Conservation (phyloP, 2,888 invertebrate genomes). For the Chymomyza caudatula region DNA sequence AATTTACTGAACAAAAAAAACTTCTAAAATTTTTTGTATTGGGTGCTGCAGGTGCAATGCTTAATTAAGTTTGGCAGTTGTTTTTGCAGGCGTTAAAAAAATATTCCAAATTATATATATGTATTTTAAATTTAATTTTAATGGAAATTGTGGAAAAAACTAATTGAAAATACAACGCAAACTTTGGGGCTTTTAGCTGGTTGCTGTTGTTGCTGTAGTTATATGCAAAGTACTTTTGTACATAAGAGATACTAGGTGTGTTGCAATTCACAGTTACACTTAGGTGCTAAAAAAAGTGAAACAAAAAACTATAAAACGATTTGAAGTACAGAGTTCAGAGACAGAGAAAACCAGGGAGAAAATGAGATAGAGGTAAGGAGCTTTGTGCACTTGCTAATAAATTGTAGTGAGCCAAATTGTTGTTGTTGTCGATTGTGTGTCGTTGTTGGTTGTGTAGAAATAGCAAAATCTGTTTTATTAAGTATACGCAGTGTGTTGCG, state of each 20-base stretch:
- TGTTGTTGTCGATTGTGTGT: constrained; percentile 10
- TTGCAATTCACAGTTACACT: constrained; percentile 53
- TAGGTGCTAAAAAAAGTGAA: constrained; percentile 45
- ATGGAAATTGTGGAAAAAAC: neutral
- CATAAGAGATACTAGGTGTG: constrained; percentile 56
- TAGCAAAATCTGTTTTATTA: constrained; percentile 8
- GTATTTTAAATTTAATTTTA: neutral
- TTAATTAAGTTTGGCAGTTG: constrained; percentile 38
- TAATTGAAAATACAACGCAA: constrained; percentile 25
- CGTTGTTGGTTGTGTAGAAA: neutral
- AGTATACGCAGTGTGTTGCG: constrained; percentile 41
- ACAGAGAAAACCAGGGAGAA: neutral
- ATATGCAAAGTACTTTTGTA: constrained; percentile 60
- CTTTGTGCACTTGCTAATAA: constrained; percentile 24
- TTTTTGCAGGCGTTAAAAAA: constrained; percentile 22
- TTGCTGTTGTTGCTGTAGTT: constrained; percentile 30
- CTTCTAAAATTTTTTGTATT: constrained; percentile 17
- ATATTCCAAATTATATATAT: constrained; percentile 17
- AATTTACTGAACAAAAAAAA: neutral
- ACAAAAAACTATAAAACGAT: constrained; percentile 1
- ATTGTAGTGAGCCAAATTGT: constrained; percentile 11
- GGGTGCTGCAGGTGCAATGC: constrained; percentile 57
- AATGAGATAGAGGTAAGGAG: constrained; percentile 13
- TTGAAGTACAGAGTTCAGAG: constrained; percentile 5
- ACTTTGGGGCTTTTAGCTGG: constrained; percentile 14